Percentiles rank a stretch among this genome's conserved stretches.
These are phyloP conservation scores for Leptosomus discolor DNA, from an alignment of 2,113 vertebrate species.

Conservation along the genomic window DNA sequence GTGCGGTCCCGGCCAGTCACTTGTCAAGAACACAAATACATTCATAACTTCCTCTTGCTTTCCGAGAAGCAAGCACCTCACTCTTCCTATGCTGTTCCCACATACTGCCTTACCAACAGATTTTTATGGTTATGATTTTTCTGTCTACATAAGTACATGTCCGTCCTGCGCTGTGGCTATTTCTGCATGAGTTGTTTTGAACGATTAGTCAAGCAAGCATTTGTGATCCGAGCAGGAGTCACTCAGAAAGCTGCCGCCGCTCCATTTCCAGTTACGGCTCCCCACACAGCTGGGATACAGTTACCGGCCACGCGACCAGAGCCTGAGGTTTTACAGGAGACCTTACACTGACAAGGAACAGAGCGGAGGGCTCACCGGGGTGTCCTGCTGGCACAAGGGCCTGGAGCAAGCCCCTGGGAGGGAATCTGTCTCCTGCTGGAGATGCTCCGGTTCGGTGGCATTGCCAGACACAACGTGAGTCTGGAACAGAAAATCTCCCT, in stretches of 20 bases:
- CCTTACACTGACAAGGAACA: fast-evolving
- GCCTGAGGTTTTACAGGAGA: not conserved
- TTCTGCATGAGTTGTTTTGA: fast-evolving
- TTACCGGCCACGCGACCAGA: not conserved
- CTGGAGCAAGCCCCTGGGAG: not conserved
- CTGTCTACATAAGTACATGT: fast-evolving
- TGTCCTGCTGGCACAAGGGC: not conserved
- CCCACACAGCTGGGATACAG: not conserved
- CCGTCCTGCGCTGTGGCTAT: fast-evolving
- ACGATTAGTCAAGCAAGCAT: fast-evolving
- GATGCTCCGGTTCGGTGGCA: not conserved
- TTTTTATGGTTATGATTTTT: too few relatives aligned
- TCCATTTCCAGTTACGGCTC: not conserved
- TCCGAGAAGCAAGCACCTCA: not conserved
- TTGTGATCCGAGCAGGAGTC: fast-evolving
- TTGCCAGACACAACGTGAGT: fast-evolving
- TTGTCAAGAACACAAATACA: not conserved
- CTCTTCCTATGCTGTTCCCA: not conserved
- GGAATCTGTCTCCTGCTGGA: not conserved
- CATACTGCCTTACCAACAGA: not conserved
- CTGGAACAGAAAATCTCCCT: not conserved
- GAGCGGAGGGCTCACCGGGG: fast-evolving
- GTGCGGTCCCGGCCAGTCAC: not conserved
- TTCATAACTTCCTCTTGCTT: not conserved
- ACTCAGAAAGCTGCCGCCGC: not conserved